Base-by-base conservation (phyloP, 2,797 vertebrate genomes). In the Poliocrania exsul region DNA sequence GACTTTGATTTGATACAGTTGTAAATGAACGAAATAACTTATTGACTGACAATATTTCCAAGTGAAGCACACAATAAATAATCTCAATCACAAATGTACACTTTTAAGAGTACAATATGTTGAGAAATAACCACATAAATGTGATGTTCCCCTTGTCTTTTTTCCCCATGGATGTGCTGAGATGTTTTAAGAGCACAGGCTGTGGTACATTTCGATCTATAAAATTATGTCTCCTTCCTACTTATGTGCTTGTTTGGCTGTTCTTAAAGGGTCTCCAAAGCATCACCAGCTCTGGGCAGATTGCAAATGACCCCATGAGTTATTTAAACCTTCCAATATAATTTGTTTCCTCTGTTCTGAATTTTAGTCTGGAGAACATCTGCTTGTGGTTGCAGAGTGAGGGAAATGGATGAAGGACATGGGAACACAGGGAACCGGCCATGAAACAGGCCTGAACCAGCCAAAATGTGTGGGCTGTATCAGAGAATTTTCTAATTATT, bases 401-500 rank as follows among this genome's bases (percentile, higher is more conserved):
- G n/a, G 33, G 35, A 90, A 88, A 70, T 42, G 33, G 57, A 66
- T 42, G 40, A 71, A 71, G 74, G 60, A 60, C 64, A 26, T 11
- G 2, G 8, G 42, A 79, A 78, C 46, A 81, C 23, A 26, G 40
- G 46, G 79, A 86, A 33, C 21, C 5, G 2, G 29, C 72, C 57
- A 24, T 65, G 75, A 65, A 94, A 80, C 70, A 90, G 71, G 60
- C 53, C 86, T 53, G 53, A 79, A 74, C 19, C 81, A 92, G 90
- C 46, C 86, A 92, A 87, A 91, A 77, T 89, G 33, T 75, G 82
- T 92, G 74, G 70, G 77, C 47, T 86, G 54, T 88, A 71, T 86
- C 86, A 86, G 50, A 92, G 81, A 86, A 71, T 82, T 87, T 85
- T 82, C 57, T 81, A 75, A 92, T 90, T 93, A 88, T 91, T 90